Base-by-base conservation (phyloP, 2,113 vertebrate species). In the Corythaixoides concolor region DNA sequence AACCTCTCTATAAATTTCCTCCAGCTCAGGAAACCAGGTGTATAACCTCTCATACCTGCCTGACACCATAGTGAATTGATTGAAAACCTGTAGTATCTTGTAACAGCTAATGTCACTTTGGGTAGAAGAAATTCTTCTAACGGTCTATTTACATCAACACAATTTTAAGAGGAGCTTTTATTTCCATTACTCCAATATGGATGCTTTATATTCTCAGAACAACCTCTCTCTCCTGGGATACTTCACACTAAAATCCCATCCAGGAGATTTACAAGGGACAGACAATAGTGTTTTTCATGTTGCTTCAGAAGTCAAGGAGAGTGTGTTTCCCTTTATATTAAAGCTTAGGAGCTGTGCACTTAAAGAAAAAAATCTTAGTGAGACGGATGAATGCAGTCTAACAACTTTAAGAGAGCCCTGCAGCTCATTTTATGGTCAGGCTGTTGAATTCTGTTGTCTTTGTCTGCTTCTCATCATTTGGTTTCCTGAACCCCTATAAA, bases 191-290 rank as follows among this genome's bases (percentile, higher is more conserved):
- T 95, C 50, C 66, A 74, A 21, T 55, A 79, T 26, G 37, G 85
- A 93, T 58, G 26, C 45, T 94, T 96, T 87, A 79, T 95, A 92
- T 95, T 85, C 90, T 79, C 62, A 85, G 86, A 94, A 88, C 84
- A 94, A 74, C 62, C 39, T 84, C 76, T 64, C 70, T 89, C 94
- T 87, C 90, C 86, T 89, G 89, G 93, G 92, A 95, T 83, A 76
- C 50, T 95, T 95, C 92, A 97, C 91, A 82, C 83, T 95, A 82
- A 96, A 96, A 95, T 94, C 84, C 88, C 62, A 97, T 91, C 77
- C 91, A 95, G 67, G 67, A 96, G 92, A 95, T 95, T 91, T 97
- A 95, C 84, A 89, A 75, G 89, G 86, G 50, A 93, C 92, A 95
- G 84, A 85, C 89, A 95, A 95, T 24, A 67, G 23, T 32, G 84